phyloP scores from a whole-genome alignment of 1,140 invertebrate species.

The Drosophila melanogaster region Release_6_plus_ISO1_MT NT_037436.4:20163001-20163500 shows the following conservation, averaged over 20 bases:
- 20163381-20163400: constrained; percentile 31
- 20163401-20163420: constrained; percentile 32
- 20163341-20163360: constrained; percentile 79
- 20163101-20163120: constrained; percentile 52
- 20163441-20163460: constrained; percentile 29
- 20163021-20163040: constrained; percentile 80
- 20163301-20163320: constrained; percentile 82
- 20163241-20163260: constrained; percentile 77
- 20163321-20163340: constrained; percentile 75
- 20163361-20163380: constrained; percentile 76
- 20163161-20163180: constrained; percentile 59
- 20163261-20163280: constrained; percentile 79
- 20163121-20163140: constrained; percentile 58
- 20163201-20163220: constrained; percentile 63
- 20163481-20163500: not conserved
- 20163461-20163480: constrained; percentile 33
- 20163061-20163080: constrained; percentile 77
- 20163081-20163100: constrained; percentile 39
- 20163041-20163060: constrained; percentile 82
- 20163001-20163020: constrained; percentile 74
- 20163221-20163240: constrained; percentile 82
- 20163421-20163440: constrained; percentile 30
- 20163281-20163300: constrained; percentile 73
- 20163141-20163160: constrained; percentile 67
- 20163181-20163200: constrained; percentile 46